These are phyloP conservation scores for Phthorimaea operculella DNA, from an alignment of 1,140 invertebrate species.

Conservation along the genomic window DNA sequence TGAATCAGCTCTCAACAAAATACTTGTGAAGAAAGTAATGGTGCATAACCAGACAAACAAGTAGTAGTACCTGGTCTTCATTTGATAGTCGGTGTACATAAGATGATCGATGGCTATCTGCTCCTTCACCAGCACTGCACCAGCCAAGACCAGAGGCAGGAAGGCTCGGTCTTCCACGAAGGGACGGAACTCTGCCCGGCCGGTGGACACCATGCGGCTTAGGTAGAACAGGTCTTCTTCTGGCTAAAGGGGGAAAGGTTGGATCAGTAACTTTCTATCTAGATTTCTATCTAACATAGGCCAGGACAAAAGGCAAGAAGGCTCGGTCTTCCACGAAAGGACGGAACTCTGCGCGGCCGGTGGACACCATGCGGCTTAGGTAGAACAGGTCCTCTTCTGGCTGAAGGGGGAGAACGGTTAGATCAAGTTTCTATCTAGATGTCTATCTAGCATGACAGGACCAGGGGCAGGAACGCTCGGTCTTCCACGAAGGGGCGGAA, in stretches of 20 bases:
- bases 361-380: conserved; percentile 49
- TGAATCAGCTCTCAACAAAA: too few relatives aligned
- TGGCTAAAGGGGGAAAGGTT: conserved; percentile 31
- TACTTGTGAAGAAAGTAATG: too few relatives aligned
- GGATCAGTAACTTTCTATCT: too few relatives aligned
- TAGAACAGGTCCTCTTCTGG: conserved; percentile 50
- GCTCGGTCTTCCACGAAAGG: conserved; percentile 35
- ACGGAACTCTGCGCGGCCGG: conserved; percentile 45
- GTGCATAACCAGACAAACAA: too few relatives aligned
- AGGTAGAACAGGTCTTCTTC: conserved; percentile 49
- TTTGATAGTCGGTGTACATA: conserved; percentile 76
- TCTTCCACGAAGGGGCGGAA: conserved; percentile 40
- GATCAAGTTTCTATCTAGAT: too few relatives aligned
- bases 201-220: conserved; percentile 47
- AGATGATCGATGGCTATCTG: conserved; percentile 72
- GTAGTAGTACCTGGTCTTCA: conserved; percentile 68
- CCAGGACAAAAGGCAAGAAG: conserved; percentile 63
- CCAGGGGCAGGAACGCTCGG: conserved; percentile 57
- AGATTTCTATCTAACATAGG: too few relatives aligned
- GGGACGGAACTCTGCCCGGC: conserved; percentile 40
- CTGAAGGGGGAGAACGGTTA: conserved; percentile 28
- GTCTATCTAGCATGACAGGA: too few relatives aligned
- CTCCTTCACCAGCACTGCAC: conserved; percentile 76
- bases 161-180: conserved; percentile 45
- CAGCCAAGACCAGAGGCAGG: conserved; percentile 57